Percentiles rank a stretch among this genome's conserved stretches.
Evolutionary conservation across 2,113 vertebrate genomes (phyloP).

Genomic region (Heterotis niloticus): DNA sequence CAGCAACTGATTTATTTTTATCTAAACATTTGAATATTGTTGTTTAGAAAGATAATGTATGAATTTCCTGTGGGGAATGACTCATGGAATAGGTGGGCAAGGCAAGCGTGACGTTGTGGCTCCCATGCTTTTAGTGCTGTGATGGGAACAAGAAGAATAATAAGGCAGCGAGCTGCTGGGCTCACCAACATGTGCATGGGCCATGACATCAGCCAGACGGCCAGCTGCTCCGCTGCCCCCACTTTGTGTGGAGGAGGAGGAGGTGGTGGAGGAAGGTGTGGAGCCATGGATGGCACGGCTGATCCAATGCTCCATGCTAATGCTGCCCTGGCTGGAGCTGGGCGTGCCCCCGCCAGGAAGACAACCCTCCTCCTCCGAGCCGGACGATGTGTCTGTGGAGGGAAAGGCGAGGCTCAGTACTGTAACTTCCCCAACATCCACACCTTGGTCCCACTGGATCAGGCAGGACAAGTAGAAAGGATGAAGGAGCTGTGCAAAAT

Average conservation of each 20-base stretch:
- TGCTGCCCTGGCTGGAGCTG: constrained; percentile 84
- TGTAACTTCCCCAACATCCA: background rate
- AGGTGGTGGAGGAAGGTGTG: constrained; percentile 85
- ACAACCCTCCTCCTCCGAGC: constrained; percentile 94
- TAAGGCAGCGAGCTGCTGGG: background rate
- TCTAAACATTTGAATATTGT: too few species aligned
- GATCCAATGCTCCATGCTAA: constrained; percentile 98
- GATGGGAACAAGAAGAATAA: background rate
- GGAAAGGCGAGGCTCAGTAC: constrained; percentile 63
- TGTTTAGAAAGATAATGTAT: too few species aligned
- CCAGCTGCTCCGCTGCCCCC: constrained; percentile 92
- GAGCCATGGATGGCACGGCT: constrained; percentile 94
- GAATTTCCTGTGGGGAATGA: too few species aligned
- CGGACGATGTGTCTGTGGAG: constrained; percentile 89
- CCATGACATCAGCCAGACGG: constrained; percentile 90
- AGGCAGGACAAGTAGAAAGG: background rate
- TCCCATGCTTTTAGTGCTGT: background rate
- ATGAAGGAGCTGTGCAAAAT: too few species aligned
- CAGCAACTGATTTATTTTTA: too few species aligned
- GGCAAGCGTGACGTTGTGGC: background rate
- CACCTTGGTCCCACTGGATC: background rate
- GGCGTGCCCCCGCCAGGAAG: constrained; percentile 85
- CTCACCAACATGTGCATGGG: constrained; percentile 84
- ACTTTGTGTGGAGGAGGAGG: constrained; percentile 95
- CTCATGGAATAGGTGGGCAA: background rate